Percentiles rank a stretch among this genome's conserved stretches.
Evolutionary conservation across 2,888 invertebrate species (phyloP).

Genomic region (Tenthredo distinguenda): DNA sequence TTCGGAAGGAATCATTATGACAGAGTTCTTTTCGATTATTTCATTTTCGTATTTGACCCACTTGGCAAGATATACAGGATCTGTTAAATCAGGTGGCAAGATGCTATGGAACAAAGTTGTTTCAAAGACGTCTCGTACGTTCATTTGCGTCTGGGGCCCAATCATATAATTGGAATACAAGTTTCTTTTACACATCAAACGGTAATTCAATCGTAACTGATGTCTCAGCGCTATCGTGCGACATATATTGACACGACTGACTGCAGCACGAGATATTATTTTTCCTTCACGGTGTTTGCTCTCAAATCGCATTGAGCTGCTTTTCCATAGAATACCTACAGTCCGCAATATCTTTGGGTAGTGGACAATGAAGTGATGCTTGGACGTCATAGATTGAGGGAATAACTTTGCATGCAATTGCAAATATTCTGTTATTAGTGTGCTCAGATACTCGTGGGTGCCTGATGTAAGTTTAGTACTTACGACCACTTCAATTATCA

Average conservation of each 20-base stretch:
- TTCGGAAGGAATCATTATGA: constrained; percentile 47
- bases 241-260: constrained; percentile 55
- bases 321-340: constrained; percentile 58
- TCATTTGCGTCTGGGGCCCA: background rate
- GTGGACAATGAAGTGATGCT: constrained; percentile 58
- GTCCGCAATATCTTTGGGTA: constrained; percentile 56
- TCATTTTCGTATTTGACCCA: constrained; percentile 48
- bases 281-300: constrained; percentile 55
- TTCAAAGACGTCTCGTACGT: background rate
- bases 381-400: constrained; percentile 55
- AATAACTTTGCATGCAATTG: constrained; percentile 49
- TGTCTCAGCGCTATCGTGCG: constrained; percentile 55
- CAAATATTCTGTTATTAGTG: constrained; percentile 55
- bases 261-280: constrained; percentile 45
- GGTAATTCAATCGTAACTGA: constrained; percentile 54
- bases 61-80: constrained; percentile 37
- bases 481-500: constrained; percentile 53
- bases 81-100: constrained; percentile 5
- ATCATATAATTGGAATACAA: constrained; percentile 1
- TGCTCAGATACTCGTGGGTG: constrained; percentile 37
- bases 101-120: background rate
- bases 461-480: constrained; percentile 37
- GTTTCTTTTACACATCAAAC: constrained; percentile 51
- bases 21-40: constrained; percentile 48
- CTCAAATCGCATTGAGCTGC: constrained; percentile 59